Base-by-base conservation (phyloP, 2,888 invertebrate species). In the Acrobasis repandana region DNA sequence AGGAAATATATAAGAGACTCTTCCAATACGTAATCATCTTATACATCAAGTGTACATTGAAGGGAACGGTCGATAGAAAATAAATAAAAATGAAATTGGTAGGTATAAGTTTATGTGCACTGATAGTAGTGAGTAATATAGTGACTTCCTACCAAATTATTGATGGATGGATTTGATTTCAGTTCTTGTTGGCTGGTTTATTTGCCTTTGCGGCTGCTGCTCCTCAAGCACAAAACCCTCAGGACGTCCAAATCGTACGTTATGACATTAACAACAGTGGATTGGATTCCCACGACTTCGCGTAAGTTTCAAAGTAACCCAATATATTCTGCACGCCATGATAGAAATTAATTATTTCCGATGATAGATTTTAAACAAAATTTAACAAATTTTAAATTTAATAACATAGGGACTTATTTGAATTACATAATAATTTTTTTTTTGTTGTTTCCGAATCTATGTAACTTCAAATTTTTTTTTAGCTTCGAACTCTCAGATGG, bases 241-340 rank as follows among this genome's bases (percentile, higher is more conserved):
- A 93, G 76, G 93, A 94, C 70, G 94, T 94, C 2, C 93, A 93
- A 73, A 90, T 95, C 66, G 67, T 94, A 56, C 93, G 93, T 66
- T 94, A 94, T 74, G 94, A 95, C 50, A 86, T 89, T 63, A 93
- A 95, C 77, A 95, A 95, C 66, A 90, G 92, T 66, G 94, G 94
- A 57, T 76, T 93, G 28, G 93, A 93, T 67, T 86, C 92, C 57
- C 95, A 94, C 82, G 93, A 85, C 67, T 95, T 93, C 69, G 90
- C 86, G 94, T 94, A 86, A 92, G 91, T 72, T 51, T 59, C 4
- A 43, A n/a, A 14, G 1, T 1, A 11, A 2, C 28, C 28, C 2
- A 6, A 28, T 28, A 28, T 28, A 28, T n/a, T n/a, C n/a, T n/a
- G n/a, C n/a, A n/a, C n/a, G n/a, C n/a, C n/a, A n/a, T n/a, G n/a